phyloP scores from a whole-genome alignment of 2,113 vertebrate species.

The Pachyramphus minor region DNA sequence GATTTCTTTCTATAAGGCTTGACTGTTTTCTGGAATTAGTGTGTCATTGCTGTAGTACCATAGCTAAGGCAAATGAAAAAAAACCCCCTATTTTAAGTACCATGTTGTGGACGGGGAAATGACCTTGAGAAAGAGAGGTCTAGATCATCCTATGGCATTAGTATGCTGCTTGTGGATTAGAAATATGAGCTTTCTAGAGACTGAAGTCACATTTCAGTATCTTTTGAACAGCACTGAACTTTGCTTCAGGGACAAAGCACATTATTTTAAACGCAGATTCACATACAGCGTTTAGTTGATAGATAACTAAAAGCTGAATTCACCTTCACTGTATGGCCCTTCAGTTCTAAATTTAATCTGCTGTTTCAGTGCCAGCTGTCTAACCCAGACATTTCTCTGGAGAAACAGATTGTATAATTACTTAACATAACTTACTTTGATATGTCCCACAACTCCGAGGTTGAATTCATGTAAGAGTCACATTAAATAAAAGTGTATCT shows the following conservation, averaged over 20 bases:
- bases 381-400: background rate
- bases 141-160: background rate
- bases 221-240: background rate
- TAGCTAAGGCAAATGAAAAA: background rate
- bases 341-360: slow-evolving; percentile 35
- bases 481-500: slow-evolving; percentile 11
- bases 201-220: background rate
- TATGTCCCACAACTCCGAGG: background rate
- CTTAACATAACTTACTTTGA: background rate
- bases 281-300: background rate
- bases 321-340: background rate
- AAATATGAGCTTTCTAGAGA: background rate
- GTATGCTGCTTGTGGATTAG: background rate
- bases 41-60: background rate
- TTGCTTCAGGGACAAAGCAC: background rate
- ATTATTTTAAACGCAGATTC: background rate
- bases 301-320: background rate
- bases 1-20: background rate
- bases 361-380: background rate
- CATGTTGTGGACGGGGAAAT: background rate
- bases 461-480: background rate
- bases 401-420: slow-evolving; percentile 39
- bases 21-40: background rate
- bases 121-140: background rate
- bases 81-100: background rate